Conservation (phyloP, 2,888 invertebrate genomes). For the Abrostola tripartita region DNA sequence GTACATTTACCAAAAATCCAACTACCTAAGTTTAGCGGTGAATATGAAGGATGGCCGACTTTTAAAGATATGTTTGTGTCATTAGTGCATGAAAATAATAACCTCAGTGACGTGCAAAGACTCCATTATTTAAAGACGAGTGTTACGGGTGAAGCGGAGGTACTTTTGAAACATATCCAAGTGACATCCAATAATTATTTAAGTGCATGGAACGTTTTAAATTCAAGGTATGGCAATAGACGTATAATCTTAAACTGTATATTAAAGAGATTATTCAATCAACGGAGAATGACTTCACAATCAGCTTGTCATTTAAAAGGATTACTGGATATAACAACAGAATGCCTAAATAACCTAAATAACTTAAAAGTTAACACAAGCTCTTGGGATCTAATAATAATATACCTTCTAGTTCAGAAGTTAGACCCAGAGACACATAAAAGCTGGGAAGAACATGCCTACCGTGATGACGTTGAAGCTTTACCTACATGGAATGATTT, state of each 20-base stretch:
- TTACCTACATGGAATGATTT: neutral
- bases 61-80: neutral
- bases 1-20: neutral
- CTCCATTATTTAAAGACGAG: neutral
- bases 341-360: neutral
- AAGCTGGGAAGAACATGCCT: slow-evolving; percentile 1
- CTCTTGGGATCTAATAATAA: slow-evolving; percentile 9
- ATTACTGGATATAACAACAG: neutral
- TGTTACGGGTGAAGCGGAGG: neutral
- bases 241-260: neutral
- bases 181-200: neutral
- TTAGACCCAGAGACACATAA: slow-evolving; percentile 6
- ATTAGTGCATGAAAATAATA: neutral
- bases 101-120: neutral
- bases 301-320: neutral
- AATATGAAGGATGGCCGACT: slow-evolving; percentile 2
- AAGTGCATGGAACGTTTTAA: neutral
- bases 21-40: neutral
- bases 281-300: neutral
- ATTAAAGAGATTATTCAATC: neutral
- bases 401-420: slow-evolving; percentile 7
- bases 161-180: neutral
- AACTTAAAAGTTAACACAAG: neutral
- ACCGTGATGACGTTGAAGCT: neutral
- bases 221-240: neutral